These are phyloP conservation scores for Lithobates pipiens DNA, from an alignment of 2,797 vertebrate genomes.

Conservation along the genomic window DNA sequence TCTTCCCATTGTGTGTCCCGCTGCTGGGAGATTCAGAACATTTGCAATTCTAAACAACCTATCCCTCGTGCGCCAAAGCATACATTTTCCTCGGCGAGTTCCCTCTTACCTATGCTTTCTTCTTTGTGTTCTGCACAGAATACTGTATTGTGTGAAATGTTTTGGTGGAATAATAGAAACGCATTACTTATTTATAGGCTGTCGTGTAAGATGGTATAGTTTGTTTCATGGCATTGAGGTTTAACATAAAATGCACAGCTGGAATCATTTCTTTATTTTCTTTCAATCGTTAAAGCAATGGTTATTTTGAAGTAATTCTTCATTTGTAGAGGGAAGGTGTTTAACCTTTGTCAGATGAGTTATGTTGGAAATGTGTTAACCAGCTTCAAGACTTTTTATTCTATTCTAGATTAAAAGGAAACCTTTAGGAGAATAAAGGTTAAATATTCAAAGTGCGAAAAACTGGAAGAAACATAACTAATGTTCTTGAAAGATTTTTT, in stretches of 20 bases:
- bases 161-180: constrained; percentile 18
- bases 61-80: constrained; percentile 11
- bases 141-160: constrained; percentile 20
- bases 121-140: constrained; percentile 28
- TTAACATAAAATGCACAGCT: constrained; percentile 18
- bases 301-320: background rate
- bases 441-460: too few species aligned
- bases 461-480: too few species aligned
- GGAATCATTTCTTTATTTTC: background rate
- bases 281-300: background rate
- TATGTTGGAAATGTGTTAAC: background rate
- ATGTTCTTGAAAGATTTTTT: too few species aligned
- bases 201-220: background rate
- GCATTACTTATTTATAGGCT: constrained; percentile 37
- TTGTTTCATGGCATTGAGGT: background rate
- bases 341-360: background rate
- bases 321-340: background rate
- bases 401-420: background rate
- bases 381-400: background rate
- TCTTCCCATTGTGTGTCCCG: constrained; percentile 20
- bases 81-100: background rate
- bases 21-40: background rate
- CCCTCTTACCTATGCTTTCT: constrained; percentile 8
- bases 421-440: too few species aligned
- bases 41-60: constrained; percentile 37